Evolutionary conservation across 2,797 vertebrate species (phyloP), one percentile per base, ranked within the genome.

Genomic region (Enteromius argenteus): DNA sequence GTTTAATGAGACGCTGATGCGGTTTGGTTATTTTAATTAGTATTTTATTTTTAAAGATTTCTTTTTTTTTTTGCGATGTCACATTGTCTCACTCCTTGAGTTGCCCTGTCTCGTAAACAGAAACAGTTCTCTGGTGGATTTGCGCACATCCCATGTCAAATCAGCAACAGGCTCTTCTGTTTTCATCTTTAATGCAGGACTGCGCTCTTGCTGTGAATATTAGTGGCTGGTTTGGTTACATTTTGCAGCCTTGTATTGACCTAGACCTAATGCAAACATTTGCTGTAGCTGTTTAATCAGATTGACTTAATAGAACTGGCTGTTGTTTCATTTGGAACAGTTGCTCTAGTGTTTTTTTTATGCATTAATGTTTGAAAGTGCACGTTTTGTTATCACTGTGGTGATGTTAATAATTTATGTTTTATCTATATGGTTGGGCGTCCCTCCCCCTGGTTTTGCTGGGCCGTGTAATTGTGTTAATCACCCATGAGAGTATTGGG

Each of bases 141-240:
- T 46, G 67, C 80, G 8, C 79, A 72, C 66, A 60, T 53, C 32
- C 84, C 81, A 82, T 32, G 73, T 37, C 37, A 73, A 49, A 81
- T 89, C 92, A 94, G 94, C 95, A 96, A 95, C 94, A 95, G 94
- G 93, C 92, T 93, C 81, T 90, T 83, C 27, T 84, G 49, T 83
- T 80, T 51, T 71, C 78, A 87, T 91, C 66, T 72, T 75, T 66
- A 73, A 69, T 69, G 80, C 76, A 68, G 27, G 68, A 8, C 62
- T 84, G 51, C 14, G 35, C 77, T 46, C 76, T 42, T n/a, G 35
- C 58, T 46, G 56, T 37, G 32, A 37, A 80, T 64, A 69, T 84
- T 69, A 32, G 2, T 23, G 67, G 35, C 42, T 58, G 37, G 19
- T 42, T 51, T 42, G 53, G 66, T 71, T 79, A 39, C 66, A 60